Evolutionary conservation across 2,888 invertebrate genomes (phyloP), one percentile per base, ranked within the genome.

Genomic region (Dascillus cervinus): DNA sequence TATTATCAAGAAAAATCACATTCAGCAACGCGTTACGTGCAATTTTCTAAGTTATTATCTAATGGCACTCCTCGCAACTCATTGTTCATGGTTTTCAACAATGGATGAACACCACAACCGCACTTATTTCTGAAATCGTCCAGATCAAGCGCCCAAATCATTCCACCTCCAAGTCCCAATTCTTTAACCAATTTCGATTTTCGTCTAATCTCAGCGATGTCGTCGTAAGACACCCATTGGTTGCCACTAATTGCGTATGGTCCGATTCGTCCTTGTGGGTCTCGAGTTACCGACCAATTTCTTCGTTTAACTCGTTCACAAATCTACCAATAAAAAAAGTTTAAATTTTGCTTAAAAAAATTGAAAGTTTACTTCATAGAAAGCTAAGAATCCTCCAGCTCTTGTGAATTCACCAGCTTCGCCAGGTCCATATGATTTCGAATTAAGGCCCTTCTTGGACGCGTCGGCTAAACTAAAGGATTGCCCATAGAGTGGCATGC

Each of bases 161-260:
- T 83, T 4, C 78, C 82, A 4, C 86, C 86, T 2, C 82, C 78
- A 12, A 81, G 64, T 0, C 73, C 71, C 15, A 75, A 57, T 5
- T 66, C 63, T 36, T 74, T 71, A 0, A 77, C 67, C 39, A 75
- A 69, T 26, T 73, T 68, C 1, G 78, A 64, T 71, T 80, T 79
- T 29, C 74, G 64, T 30, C 72, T 69, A 22, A 80, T 72, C 34
- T 82, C 81, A 2, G 64, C 62, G 1, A 76, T 72, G 43, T 82
- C 80, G 51, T 87, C 77, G 55, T 83, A 87, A 0, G 84, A 79
- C 1, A 82, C 80, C 87, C 87, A 88, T 55, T 87, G 86, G 34
- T 74, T 73, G 1, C 75, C 79, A 20, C 67, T 70, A 37, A 77
- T 74, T 1, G 82, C 79, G 56, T 77, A 86, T 1, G 87, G 84